Percentiles rank a stretch among this genome's conserved stretches.
Conservation (phyloP, 2,797 vertebrate genomes). For the Fundulus diaphanus region DNA sequence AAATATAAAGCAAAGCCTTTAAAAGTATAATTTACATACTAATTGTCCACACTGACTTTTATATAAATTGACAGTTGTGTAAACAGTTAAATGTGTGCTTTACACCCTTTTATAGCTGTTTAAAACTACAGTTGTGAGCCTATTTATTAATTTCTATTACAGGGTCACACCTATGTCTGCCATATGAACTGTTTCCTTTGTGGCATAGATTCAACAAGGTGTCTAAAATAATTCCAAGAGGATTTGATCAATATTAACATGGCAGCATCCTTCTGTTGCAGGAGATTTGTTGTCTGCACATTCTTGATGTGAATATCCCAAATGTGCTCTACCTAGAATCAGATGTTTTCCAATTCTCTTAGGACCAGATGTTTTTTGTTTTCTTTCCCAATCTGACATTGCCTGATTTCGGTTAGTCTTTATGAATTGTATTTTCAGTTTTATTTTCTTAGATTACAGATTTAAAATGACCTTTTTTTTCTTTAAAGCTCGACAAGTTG, state of each 20-base stretch:
- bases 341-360: background rate
- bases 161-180: background rate
- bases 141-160: background rate
- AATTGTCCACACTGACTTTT: background rate
- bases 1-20: background rate
- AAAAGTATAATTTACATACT: background rate
- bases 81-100: constrained; percentile 4
- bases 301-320: background rate
- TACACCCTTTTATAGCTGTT: background rate
- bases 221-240: background rate
- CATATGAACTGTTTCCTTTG: background rate
- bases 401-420: background rate
- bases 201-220: background rate
- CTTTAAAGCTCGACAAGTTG: too few species aligned
- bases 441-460: background rate
- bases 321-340: background rate
- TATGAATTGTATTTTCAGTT: background rate
- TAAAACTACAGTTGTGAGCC: background rate
- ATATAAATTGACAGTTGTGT: background rate
- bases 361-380: background rate
- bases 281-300: background rate
- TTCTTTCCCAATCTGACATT: background rate
- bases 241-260: background rate
- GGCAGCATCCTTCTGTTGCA: background rate
- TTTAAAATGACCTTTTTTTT: too few species aligned